These are phyloP conservation scores for Epinephelus fuscoguttatus DNA, from an alignment of 2,113 vertebrate genomes.

Conservation along the genomic window DNA sequence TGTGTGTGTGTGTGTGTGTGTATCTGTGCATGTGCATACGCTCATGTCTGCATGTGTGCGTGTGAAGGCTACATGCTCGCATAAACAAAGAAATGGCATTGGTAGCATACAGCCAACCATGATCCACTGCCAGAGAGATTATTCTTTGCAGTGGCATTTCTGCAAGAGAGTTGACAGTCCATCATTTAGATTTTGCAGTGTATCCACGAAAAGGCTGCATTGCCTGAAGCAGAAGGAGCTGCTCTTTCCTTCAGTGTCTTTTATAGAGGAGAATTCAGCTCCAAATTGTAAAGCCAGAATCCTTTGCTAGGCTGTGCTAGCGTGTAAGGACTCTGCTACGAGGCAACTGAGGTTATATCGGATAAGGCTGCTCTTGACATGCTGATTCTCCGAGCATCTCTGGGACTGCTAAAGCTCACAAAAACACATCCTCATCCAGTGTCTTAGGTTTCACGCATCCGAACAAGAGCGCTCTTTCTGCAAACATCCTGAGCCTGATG, in stretches of 20 bases:
- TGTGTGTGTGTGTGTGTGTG: slow-evolving; percentile 54
- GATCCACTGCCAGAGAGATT: slow-evolving; percentile 87
- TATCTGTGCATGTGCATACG: slow-evolving; percentile 43
- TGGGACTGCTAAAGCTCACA: slow-evolving; percentile 51
- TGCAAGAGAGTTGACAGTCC: slow-evolving; percentile 86
- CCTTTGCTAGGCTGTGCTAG: slow-evolving; percentile 65
- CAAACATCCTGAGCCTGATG: slow-evolving; percentile 56
- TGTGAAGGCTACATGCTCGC: slow-evolving; percentile 72
- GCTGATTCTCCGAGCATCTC: slow-evolving; percentile 45
- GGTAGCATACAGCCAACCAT: slow-evolving; percentile 81
- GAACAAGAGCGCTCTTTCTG: slow-evolving; percentile 43
- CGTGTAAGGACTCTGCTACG: slow-evolving; percentile 68
- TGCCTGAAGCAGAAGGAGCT: slow-evolving; percentile 83
- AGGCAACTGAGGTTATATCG: slow-evolving; percentile 59
- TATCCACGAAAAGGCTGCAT: slow-evolving; percentile 84
- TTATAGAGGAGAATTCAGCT: slow-evolving; percentile 77
- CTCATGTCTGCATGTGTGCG: slow-evolving; percentile 51
- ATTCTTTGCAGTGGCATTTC: slow-evolving; percentile 85
- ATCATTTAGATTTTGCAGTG: slow-evolving; percentile 87
- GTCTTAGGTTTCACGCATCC: slow-evolving; percentile 42
- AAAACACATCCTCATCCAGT: slow-evolving; percentile 51
- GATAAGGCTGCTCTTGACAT: slow-evolving; percentile 43
- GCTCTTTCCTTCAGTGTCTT: slow-evolving; percentile 82
- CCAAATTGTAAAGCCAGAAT: slow-evolving; percentile 79
- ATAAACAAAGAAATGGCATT: slow-evolving; percentile 81